Percentiles rank a stretch among this genome's conserved stretches.
Evolutionary conservation across 2,888 invertebrate species (phyloP).

Genomic region (Augiades crinisus): DNA sequence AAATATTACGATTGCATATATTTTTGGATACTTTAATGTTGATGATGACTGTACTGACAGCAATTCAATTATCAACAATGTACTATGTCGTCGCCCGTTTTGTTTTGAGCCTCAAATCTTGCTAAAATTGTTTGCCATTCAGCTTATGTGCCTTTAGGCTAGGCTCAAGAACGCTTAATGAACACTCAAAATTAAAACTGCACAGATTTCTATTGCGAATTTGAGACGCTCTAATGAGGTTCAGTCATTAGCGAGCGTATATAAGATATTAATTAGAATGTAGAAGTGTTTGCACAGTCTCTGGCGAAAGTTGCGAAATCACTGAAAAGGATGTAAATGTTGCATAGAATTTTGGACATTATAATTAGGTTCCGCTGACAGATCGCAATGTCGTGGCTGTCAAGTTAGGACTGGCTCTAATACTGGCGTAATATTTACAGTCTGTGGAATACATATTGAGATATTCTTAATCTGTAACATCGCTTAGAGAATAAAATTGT

Average conservation of each 20-base stretch:
- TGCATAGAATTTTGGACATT: neutral
- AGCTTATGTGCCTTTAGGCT: neutral
- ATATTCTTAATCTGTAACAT: too few relatives aligned
- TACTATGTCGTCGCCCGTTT: too few relatives aligned
- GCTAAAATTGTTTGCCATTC: neutral
- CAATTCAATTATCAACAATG: neutral
- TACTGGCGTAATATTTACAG: too few relatives aligned
- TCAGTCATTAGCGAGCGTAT: neutral
- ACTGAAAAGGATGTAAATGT: neutral
- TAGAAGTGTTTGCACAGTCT: neutral
- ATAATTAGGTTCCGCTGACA: too few relatives aligned
- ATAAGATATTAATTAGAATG: conserved; percentile 3
- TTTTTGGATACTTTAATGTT: neutral
- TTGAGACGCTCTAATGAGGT: conserved; percentile 10
- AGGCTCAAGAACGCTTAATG: conserved; percentile 7
- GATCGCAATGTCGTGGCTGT: too few relatives aligned
- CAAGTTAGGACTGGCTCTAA: too few relatives aligned
- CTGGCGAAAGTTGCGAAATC: conserved; percentile 1
- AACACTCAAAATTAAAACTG: conserved; percentile 10
- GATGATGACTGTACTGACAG: neutral
- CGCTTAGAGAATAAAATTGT: too few relatives aligned
- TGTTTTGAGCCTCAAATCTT: neutral
- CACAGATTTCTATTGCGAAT: conserved; percentile 7
- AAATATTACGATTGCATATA: too few relatives aligned
- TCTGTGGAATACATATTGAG: too few relatives aligned